Evolutionary conservation across 23 tunicate species (phyloP), one percentile per base, ranked within the genome.

Genomic region (Ciona savignyi): DNA sequence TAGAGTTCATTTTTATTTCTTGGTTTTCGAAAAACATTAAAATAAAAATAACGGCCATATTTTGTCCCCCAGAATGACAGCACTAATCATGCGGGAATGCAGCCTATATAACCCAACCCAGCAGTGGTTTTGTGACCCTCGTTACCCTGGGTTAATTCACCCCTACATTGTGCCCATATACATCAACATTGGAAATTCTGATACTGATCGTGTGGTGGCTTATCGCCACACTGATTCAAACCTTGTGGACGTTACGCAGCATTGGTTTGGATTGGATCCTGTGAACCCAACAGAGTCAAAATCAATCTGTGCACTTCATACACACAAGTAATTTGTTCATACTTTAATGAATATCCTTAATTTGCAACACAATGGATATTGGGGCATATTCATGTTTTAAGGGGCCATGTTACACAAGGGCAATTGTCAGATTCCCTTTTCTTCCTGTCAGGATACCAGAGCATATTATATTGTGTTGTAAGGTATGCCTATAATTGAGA

Each of bases 111-210:
- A 81, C 60, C 25, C 60, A 2, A 23, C 65, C 23, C 78, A 73
- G 49, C 78, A 73, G 25, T 81, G 85, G 85, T 11, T 6, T 0
- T 81, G 78, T 48, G 23, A 51, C 30, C n/a, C 67, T 23, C 31
- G 11, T 23, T 42, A 73, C 32, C 33, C 77, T 0, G 26, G 21
- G 3, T 28, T 30, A 21, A 23, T 73, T 27, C 28, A 73, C n/a
- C 67, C 72, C 26, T 2, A n/a, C 0, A 28, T 35, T 2, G 49
- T 42, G 23, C 61, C 49, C 15, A 33, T 71, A 56, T 73, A 61
- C 42, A 20, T 81, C 25, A 61, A 24, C 22, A n/a, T 56, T 20
- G 73, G 73, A 3, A 73, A 81, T 33, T 25, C 85, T 27, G 60
- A 78, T 25, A 33, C 29, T 29, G 1, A 35, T 19, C 35, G 63